Evolutionary conservation across 2,888 invertebrate species (phyloP), one percentile per base, ranked within the genome.

Genomic region (Calliopum simillimum): DNA sequence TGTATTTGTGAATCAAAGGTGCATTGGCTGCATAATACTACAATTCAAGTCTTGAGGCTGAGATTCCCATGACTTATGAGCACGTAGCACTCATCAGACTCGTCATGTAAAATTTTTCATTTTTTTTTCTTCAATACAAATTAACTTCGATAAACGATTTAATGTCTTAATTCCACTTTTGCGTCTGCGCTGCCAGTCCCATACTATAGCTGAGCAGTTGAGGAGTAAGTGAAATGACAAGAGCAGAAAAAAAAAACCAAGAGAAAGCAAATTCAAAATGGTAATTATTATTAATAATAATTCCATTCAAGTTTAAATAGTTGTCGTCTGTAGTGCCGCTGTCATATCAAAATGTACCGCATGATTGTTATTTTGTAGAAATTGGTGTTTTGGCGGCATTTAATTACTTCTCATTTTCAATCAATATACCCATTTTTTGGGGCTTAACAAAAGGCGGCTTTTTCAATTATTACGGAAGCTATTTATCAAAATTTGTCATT

Each of bases 1-100:
- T 33, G 5, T 33, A 33, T 33, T 33, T 33, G 33, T 33, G 33
- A 33, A 33, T 41, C 6, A 53, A 44, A 33, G 8, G 11, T 67
- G 47, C 33, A 21, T 43, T 59, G 4, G n/a, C 49, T n/a, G 21
- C 46, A 13, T 46, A 13, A 16, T 23, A 6, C 6, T 46, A 33
- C 33, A 33, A 8, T 33, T 33, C 8, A 33, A 33, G 33, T 33
- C 1, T n/a, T 8, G 33, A 33, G 12, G 4, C 44, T 19, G 14
- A 71, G 74, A 79, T 83, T 83, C 84, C 83, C 84, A 83, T 79
- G 83, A 77, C 77, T 80, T 81, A 83, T 82, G 79, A 75, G 77
- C 82, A 83, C 82, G 84, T 83, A 81, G 78, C 70, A 76, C 75
- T 76, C 76, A 74, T 69, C 62, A 78, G 76, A 76, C 33, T 33